Evolutionary conservation across 2,888 invertebrate genomes (phyloP).

Genomic region (Sminthurinus aureus): DNA sequence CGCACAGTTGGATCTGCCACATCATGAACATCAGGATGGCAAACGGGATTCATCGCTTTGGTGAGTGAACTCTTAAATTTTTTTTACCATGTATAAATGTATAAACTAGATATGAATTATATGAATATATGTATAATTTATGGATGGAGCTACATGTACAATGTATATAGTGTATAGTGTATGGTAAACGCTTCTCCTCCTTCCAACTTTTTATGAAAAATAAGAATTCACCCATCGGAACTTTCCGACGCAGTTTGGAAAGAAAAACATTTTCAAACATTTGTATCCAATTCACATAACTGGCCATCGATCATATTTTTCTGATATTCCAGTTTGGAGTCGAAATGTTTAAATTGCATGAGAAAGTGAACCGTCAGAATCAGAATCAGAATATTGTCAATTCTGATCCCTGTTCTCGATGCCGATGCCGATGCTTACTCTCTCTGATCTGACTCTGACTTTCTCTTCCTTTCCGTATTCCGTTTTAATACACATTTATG

Average conservation of each 20-base stretch:
- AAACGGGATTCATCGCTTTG: slow-evolving; percentile 89
- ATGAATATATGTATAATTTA: too few relatives aligned
- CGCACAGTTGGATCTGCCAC: slow-evolving; percentile 94
- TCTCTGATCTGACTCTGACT: too few relatives aligned
- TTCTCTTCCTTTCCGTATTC: neutral
- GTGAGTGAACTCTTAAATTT: slow-evolving; percentile 67
- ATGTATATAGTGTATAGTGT: too few relatives aligned
- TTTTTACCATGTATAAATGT: neutral
- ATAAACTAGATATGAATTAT: neutral
- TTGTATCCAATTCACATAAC: slow-evolving; percentile 9
- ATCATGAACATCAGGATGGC: slow-evolving; percentile 79
- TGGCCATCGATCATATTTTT: slow-evolving; percentile 9
- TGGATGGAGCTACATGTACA: too few relatives aligned
- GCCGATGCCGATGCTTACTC: neutral
- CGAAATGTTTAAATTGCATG: slow-evolving; percentile 13
- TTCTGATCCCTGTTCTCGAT: neutral
- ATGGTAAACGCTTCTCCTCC: neutral
- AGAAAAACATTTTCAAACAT: slow-evolving; percentile 10
- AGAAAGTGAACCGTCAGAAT: neutral
- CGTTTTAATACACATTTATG: too few relatives aligned
- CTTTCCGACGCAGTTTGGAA: neutral
- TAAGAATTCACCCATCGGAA: neutral
- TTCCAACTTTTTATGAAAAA: neutral
- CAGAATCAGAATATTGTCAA: neutral
- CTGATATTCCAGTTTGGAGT: neutral